Evolutionary conservation across 2,888 invertebrate species (phyloP).

Genomic region (Salpingus planirostris): DNA sequence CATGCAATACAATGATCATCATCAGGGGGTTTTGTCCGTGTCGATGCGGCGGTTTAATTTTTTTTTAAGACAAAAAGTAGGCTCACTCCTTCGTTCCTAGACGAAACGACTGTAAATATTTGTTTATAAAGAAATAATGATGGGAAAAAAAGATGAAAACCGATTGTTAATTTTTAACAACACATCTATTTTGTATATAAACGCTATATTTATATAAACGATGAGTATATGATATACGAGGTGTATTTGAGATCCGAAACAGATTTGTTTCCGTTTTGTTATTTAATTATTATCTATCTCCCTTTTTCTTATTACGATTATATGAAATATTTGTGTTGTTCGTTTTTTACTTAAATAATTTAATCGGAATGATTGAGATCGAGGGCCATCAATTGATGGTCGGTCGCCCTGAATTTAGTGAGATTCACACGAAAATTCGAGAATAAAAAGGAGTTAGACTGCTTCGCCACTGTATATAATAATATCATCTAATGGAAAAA

Average conservation of each 20-base stretch:
- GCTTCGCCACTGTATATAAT: conserved; percentile 19
- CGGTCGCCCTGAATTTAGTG: no score
- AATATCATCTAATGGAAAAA: conserved; percentile 14
- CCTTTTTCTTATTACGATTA: no score
- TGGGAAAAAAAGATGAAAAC: no score
- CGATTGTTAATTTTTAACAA: conserved; percentile 18
- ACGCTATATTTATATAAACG: conserved; percentile 7
- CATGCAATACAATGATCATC: no score
- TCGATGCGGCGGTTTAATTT: conserved; percentile 12
- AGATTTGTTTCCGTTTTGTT: conserved; percentile 2
- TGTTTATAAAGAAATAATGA: conserved; percentile 21
- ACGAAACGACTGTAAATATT: conserved; percentile 17
- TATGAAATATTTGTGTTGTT: conserved; percentile 16
- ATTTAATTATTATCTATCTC: conserved; percentile 1
- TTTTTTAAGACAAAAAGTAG: conserved; percentile 28
- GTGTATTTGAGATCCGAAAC: conserved; percentile 1
- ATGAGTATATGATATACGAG: conserved; percentile 1
- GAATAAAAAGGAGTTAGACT: conserved; percentile 29
- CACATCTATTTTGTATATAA: conserved; percentile 18
- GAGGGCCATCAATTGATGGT: no score
- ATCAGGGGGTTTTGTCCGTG: no score
- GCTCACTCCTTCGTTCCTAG: conserved; percentile 33
- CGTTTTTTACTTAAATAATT: conserved; percentile 7
- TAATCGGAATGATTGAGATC: conserved; percentile 6
- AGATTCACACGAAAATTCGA: no score